Evolutionary conservation across 2,113 vertebrate genomes (phyloP).

Genomic region (Athene noctua): DNA sequence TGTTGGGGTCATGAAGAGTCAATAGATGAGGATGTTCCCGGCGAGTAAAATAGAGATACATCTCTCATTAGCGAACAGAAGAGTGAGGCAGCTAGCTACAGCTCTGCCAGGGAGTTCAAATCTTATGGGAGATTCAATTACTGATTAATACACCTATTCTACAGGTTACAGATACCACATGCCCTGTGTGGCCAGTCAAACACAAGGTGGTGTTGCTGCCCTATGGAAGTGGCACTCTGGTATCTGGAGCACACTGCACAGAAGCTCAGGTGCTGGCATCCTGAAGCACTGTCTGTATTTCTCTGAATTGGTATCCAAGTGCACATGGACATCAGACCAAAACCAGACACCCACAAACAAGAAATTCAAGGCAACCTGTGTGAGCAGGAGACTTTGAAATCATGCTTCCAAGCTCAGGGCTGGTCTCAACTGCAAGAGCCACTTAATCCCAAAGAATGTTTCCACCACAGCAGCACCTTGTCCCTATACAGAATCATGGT

Average conservation of each 20-base stretch:
- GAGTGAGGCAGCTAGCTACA: not conserved
- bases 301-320: not conserved
- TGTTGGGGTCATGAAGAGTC: not conserved
- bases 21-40: not conserved
- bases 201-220: not conserved
- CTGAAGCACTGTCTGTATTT: not conserved
- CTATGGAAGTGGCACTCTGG: accelerated
- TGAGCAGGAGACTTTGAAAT: not conserved
- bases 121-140: accelerated
- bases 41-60: not conserved
- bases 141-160: not conserved
- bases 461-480: not conserved
- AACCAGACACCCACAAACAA: not conserved
- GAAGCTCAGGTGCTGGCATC: not conserved
- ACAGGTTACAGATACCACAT: not conserved
- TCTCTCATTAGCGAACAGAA: not conserved
- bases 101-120: not conserved
- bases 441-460: not conserved
- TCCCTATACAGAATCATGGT: not conserved
- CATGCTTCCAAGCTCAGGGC: accelerated
- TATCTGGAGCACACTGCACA: not conserved
- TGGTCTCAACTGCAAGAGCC: not conserved
- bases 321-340: not conserved
- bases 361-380: not conserved
- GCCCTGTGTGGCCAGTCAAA: not conserved